Percentiles rank a stretch among this genome's conserved stretches.
phyloP scores from a whole-genome alignment of 2,888 invertebrate species.

The Drosophila rubida region DNA sequence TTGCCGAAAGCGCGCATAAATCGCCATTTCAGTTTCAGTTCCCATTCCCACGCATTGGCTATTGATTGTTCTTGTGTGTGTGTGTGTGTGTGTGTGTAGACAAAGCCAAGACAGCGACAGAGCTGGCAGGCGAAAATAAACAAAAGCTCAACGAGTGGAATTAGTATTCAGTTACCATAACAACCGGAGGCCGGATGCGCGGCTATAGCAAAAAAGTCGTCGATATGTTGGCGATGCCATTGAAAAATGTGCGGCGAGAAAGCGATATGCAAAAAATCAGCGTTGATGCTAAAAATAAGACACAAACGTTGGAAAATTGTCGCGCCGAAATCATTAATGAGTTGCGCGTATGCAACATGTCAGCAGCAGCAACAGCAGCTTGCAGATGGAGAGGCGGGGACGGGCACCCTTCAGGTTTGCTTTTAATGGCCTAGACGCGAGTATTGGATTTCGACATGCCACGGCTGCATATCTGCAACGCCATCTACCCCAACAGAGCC shows the following conservation, averaged over 20 bases:
- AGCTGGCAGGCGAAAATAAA: conserved; percentile 55
- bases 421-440: conserved; percentile 74
- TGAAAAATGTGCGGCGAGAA: conserved; percentile 37
- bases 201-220: conserved; percentile 42
- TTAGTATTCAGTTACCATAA: conserved; percentile 77
- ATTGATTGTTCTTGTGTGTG: conserved; percentile 14
- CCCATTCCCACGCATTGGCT: conserved; percentile 72
- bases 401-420: conserved; percentile 54
- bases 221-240: conserved; percentile 35
- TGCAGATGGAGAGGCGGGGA: background rate
- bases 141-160: conserved; percentile 72
- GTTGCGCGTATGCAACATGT: conserved; percentile 74
- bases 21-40: conserved; percentile 54
- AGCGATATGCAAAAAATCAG: conserved; percentile 23
- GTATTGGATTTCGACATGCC: conserved; percentile 77
- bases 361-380: conserved; percentile 20
- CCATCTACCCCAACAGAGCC: conserved; percentile 48
- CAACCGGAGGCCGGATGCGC: conserved; percentile 67
- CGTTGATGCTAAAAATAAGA: conserved; percentile 51
- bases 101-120: conserved; percentile 10
- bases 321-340: conserved; percentile 76
- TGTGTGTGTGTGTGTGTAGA: conserved; percentile 40
- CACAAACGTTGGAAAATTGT: conserved; percentile 51
- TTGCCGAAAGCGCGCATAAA: conserved; percentile 15
- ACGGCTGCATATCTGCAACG: conserved; percentile 79